Base-by-base conservation (phyloP, 2,797 vertebrate genomes). In the Hippoglossus hippoglossus region DNA sequence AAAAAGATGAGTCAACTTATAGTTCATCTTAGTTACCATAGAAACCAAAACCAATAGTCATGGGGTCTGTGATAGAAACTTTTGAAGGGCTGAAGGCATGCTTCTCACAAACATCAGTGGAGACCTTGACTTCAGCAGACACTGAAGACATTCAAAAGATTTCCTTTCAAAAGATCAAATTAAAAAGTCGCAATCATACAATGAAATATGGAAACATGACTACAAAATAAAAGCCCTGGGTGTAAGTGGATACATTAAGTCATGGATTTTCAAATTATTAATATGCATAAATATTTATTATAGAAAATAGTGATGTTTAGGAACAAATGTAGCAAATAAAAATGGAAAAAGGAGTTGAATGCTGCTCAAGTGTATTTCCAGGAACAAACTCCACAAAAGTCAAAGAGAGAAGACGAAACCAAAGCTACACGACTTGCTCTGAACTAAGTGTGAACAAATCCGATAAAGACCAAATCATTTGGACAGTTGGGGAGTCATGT, bases 41-140 rank as follows among this genome's bases (percentile, higher is more conserved):
- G 94, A 91, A 94, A 95, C 94, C 88, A 88, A 90, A 94, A 93
- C 92, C 91, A 91, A 88, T 85, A 89, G 86, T 90, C 86, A 90
- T 83, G 88, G 79, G 89, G 82, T 91, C 85, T 81, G 87, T 88
- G 86, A 92, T 87, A 75, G 83, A 92, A 92, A 89, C 84, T 80
- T 91, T 87, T 91, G 81, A 91, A 84, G 79, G 81, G 81, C 80
- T 88, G 80, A 84, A 90, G 73, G 63, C 76, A 81, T 67, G 79
- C 73, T 82, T 82, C 82, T 83, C 71, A 62, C 63, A 67, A 52
- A 69, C 67, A 58, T 85, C 68, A 84, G 44, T 16, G 39, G 59
- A 86, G 83, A 91, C 86, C 84, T 91, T 89, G 84, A 87, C 67
- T 53, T 56, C 73, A 75, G 75, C 68, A 65, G n/a, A 75, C 67